Conservation (phyloP, 2,888 invertebrate genomes). For the Ectropis crepuscularia region DNA sequence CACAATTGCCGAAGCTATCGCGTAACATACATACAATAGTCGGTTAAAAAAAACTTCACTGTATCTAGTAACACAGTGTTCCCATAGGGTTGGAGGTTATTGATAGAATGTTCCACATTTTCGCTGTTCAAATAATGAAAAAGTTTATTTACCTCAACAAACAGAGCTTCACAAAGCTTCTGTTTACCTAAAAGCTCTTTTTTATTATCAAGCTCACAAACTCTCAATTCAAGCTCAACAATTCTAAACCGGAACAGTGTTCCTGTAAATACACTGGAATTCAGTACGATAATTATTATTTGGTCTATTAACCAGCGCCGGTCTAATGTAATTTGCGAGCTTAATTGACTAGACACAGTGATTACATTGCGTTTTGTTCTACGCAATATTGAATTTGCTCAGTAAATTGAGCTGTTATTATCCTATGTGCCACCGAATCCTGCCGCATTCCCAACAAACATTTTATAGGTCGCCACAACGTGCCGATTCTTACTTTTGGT, state of each 20-base stretch:
- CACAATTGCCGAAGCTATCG: no score
- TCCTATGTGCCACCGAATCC: slow-evolving; percentile 17
- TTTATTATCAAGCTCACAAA: slow-evolving; percentile 9
- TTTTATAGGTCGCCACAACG: no score
- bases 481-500: no score
- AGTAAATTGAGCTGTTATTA: slow-evolving; percentile 44
- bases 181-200: not conserved
- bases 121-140: no score
- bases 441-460: slow-evolving; percentile 4
- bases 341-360: slow-evolving; percentile 45
- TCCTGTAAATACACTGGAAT: slow-evolving; percentile 24
- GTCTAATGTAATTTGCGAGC: slow-evolving; percentile 39
- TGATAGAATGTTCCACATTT: no score
- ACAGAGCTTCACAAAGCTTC: no score
- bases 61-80: no score
- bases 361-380: slow-evolving; percentile 40
- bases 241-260: slow-evolving; percentile 16
- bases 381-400: slow-evolving; percentile 48
- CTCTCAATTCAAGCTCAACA: slow-evolving; percentile 13
- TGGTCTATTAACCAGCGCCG: slow-evolving; percentile 32
- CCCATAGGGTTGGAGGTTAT: no score
- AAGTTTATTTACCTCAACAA: not conserved
- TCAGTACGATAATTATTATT: slow-evolving; percentile 31
- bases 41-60: no score
- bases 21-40: no score